Evolutionary conservation across 2,888 invertebrate genomes (phyloP).

Genomic region (Cerastoderma edule): DNA sequence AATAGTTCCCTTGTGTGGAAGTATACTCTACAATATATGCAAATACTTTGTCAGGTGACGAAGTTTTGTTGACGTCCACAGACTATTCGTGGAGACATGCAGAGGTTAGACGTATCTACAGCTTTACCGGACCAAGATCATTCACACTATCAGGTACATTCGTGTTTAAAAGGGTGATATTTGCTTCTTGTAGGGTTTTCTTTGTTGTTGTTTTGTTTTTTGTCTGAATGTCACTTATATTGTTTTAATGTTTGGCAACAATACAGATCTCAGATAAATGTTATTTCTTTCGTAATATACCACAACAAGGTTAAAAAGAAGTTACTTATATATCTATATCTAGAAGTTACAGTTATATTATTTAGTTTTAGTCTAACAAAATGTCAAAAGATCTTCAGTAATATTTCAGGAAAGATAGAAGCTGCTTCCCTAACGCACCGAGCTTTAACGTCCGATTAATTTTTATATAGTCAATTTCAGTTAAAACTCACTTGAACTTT

Average conservation of each 20-base stretch:
- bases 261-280: neutral
- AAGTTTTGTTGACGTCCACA: conserved; percentile 41
- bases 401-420: neutral
- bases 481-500: neutral
- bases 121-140: conserved; percentile 21
- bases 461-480: neutral
- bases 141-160: conserved; percentile 41
- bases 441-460: neutral
- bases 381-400: no score
- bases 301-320: no score
- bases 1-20: neutral
- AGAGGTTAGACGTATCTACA: conserved; percentile 40
- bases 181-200: neutral
- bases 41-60: conserved; percentile 34
- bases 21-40: neutral
- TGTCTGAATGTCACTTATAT: neutral
- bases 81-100: conserved; percentile 39
- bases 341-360: no score
- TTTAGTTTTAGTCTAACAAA: no score
- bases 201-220: neutral
- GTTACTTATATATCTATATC: no score
- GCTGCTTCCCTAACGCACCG: neutral
- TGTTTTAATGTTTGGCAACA: neutral
- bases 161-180: neutral
- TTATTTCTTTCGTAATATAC: neutral